Conservation (phyloP, 2,797 vertebrate genomes). For the Tamandua tetradactyla region DNA sequence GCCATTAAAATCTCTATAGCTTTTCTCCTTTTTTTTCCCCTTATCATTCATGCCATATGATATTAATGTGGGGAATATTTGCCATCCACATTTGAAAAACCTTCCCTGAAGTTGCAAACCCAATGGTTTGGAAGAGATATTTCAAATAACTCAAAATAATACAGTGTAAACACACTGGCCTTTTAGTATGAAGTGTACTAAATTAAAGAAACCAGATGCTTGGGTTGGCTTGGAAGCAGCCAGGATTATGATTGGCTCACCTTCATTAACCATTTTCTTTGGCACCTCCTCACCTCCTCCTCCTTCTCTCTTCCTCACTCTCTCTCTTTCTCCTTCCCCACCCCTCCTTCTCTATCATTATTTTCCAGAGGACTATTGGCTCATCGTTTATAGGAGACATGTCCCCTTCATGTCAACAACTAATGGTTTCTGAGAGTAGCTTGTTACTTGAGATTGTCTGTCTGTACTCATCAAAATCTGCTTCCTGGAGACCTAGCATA, state of each 20-base stretch:
- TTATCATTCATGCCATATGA: slow-evolving; percentile 62
- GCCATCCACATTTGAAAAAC: slow-evolving; percentile 74
- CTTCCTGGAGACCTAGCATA: slow-evolving; percentile 26
- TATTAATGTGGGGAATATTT: slow-evolving; percentile 64
- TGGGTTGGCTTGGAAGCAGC: slow-evolving; percentile 69
- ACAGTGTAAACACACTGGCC: slow-evolving; percentile 75
- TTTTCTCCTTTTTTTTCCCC: neutral
- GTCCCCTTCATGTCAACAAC: neutral
- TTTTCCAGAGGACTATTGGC: slow-evolving; percentile 23
- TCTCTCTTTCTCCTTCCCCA: neutral
- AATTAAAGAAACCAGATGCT: slow-evolving; percentile 79
- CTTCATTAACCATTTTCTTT: slow-evolving; percentile 74
- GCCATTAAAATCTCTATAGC: slow-evolving; percentile 39
- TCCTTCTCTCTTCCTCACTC: neutral
- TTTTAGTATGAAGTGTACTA: slow-evolving; percentile 77
- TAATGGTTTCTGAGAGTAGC: slow-evolving; percentile 57
- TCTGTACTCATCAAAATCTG: slow-evolving; percentile 22
- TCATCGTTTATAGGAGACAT: neutral
- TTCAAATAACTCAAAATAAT: slow-evolving; percentile 80
- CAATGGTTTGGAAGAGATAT: slow-evolving; percentile 76
- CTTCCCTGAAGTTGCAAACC: slow-evolving; percentile 73
- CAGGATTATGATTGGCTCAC: slow-evolving; percentile 73
- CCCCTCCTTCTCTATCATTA: neutral
- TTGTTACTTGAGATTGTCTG: slow-evolving; percentile 42
- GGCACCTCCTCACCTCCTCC: neutral